Percentiles rank a stretch among this genome's conserved stretches.
Evolutionary conservation across 1,140 invertebrate genomes (phyloP).

Genomic region (Caenorhabditis tropicalis): DNA sequence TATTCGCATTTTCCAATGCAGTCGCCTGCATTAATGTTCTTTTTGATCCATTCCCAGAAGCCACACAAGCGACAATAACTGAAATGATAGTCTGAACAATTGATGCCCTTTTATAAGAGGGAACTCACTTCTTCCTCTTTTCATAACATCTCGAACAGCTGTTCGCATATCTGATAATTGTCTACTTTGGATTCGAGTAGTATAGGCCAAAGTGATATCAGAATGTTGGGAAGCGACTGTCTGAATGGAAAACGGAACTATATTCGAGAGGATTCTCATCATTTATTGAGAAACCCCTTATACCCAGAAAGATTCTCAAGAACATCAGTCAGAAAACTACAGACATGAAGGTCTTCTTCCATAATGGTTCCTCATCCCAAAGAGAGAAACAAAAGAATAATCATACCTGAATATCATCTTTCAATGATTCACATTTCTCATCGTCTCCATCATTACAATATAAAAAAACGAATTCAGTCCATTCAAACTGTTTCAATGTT

Average conservation of each 20-base stretch:
- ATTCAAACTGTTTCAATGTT: background rate
- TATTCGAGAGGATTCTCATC: too few relatives aligned
- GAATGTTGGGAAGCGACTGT: background rate
- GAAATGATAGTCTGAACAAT: background rate
- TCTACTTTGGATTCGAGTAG: background rate
- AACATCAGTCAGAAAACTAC: too few relatives aligned
- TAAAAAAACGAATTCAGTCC: slow-evolving; percentile 9
- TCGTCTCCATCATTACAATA: slow-evolving; percentile 22
- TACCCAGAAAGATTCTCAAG: too few relatives aligned
- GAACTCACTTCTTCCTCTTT: background rate
- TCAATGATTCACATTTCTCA: slow-evolving; percentile 29
- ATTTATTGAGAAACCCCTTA: too few relatives aligned
- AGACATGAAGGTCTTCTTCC: too few relatives aligned
- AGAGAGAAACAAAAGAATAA: background rate
- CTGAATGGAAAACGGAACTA: background rate
- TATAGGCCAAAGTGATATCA: slow-evolving; percentile 12
- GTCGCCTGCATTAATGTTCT: background rate
- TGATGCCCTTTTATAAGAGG: too few relatives aligned
- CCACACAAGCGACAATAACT: slow-evolving; percentile 9
- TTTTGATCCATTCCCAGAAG: slow-evolving; percentile 8
- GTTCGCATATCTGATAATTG: background rate
- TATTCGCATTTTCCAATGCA: background rate
- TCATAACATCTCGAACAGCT: background rate
- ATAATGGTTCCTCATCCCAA: background rate
- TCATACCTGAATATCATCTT: slow-evolving; percentile 3